Evolutionary conservation across 2,888 invertebrate species (phyloP).

Genomic region (Mesorhabditis belari): DNA sequence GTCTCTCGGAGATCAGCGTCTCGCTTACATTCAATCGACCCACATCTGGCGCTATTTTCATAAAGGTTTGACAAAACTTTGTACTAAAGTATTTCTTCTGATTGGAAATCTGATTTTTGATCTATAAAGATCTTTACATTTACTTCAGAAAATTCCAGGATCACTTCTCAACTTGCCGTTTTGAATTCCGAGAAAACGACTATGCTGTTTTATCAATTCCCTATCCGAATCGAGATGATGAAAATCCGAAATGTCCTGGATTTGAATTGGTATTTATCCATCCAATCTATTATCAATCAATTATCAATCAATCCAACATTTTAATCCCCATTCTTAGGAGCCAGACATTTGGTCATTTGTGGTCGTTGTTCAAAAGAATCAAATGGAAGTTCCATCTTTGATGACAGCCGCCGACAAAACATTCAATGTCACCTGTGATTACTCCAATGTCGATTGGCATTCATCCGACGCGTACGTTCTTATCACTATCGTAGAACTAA

Average conservation of each 20-base stretch:
- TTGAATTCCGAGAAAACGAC: constrained; percentile 17
- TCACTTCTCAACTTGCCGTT: constrained; percentile 24
- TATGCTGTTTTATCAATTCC: constrained; percentile 42
- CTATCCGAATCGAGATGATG: constrained; percentile 35
- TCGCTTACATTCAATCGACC: constrained; percentile 29
- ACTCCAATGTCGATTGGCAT: constrained; percentile 19
- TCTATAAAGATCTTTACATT: not conserved
- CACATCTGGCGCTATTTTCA: constrained; percentile 47
- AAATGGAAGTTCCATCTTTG: constrained; percentile 40
- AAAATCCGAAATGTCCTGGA: constrained; percentile 43
- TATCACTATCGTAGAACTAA: too few species aligned
- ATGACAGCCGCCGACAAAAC: constrained; percentile 47
- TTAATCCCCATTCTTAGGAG: constrained; percentile 13
- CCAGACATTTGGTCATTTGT: constrained; percentile 46
- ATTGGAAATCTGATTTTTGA: not conserved
- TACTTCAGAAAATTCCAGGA: constrained; percentile 9
- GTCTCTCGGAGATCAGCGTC: constrained; percentile 43
- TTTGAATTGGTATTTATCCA: constrained; percentile 23
- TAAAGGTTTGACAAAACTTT: constrained; percentile 30
- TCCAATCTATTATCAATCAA: too few species aligned
- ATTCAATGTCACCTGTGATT: constrained; percentile 52
- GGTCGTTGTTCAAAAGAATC: constrained; percentile 47
- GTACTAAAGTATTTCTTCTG: constrained; percentile 9
- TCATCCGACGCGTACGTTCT: too few species aligned
- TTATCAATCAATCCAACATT: not conserved